Evolutionary conservation across 2,113 vertebrate genomes (phyloP), one percentile per base, ranked within the genome.

Genomic region (Cettia cetti): DNA sequence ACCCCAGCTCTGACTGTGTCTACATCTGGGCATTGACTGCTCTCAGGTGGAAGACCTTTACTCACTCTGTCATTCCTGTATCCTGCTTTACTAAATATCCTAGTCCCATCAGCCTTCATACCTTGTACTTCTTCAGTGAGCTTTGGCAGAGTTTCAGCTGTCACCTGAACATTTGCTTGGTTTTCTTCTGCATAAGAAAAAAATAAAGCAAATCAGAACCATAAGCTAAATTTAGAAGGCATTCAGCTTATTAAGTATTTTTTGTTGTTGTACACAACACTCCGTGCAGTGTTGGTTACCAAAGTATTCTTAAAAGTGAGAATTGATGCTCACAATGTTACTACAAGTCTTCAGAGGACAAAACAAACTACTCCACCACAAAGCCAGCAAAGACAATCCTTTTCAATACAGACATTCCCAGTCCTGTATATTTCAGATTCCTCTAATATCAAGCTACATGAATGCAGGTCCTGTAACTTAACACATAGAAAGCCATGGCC

Each of bases 101-200:
- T 80, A 96, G 95, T 94, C 84, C 92, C 95, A 96, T 44, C 96
- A 95, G 95, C 96, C 93, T 96, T 97, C 97, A 97, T 97, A 98
- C 97, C 96, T 97, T 97, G 96, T 85, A 68, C 72, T 74, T 98
- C 95, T 95, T 96, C 94, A 82, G 71, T 49, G 60, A 95, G 91
- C 92, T 96, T 94, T 93, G 92, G 91, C 33, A 95, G 90, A 95
- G 79, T 95, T 96, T 97, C 97, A 89, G 82, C 79, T 92, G 91
- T 90, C 95, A 94, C 89, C 90, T 97, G 96, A 94, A 95, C 84
- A 97, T 92, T 96, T 97, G 81, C 92, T 97, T 92, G 92, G 31
- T 47, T 83, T 95, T 92, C 97, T 92, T 96, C 97, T 97, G 96
- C 21, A 50, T 13, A 95, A 95, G 61, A 94, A 78, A 89, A 70